Evolutionary conservation across 1,140 invertebrate genomes (phyloP).

Genomic region (Pogonognathellus flavescens): DNA sequence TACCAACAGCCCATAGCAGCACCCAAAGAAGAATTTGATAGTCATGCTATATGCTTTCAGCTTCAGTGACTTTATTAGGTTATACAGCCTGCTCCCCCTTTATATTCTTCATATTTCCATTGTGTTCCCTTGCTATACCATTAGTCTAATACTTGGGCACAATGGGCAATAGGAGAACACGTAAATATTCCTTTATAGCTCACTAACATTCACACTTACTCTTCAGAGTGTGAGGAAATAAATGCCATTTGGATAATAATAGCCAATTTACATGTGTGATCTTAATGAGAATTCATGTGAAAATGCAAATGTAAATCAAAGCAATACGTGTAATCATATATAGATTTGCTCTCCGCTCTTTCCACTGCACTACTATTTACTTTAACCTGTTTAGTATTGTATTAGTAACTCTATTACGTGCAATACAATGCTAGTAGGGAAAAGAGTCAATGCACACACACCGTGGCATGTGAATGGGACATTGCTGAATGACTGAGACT

Average conservation of each 20-base stretch:
- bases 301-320: conserved; percentile 46
- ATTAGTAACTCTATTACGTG: background rate
- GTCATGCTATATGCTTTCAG: background rate
- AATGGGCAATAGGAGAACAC: conserved; percentile 31
- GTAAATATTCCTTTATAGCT: conserved; percentile 49
- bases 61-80: conserved; percentile 34
- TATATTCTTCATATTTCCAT: background rate
- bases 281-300: conserved; percentile 50
- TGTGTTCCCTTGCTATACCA: background rate
- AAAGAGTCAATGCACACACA: no score
- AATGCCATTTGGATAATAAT: conserved; percentile 41
- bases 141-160: background rate
- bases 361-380: background rate
- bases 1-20: no score
- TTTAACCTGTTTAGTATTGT: background rate
- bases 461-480: no score
- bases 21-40: background rate
- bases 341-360: conserved; percentile 2
- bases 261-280: conserved; percentile 52
- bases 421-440: no score
- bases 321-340: conserved; percentile 39
- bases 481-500: no score
- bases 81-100: conserved; percentile 2
- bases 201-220: conserved; percentile 43
- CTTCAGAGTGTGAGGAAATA: conserved; percentile 10